Evolutionary conservation across 2,888 invertebrate species (phyloP).

Genomic region (Dichetophora obliterata): DNA sequence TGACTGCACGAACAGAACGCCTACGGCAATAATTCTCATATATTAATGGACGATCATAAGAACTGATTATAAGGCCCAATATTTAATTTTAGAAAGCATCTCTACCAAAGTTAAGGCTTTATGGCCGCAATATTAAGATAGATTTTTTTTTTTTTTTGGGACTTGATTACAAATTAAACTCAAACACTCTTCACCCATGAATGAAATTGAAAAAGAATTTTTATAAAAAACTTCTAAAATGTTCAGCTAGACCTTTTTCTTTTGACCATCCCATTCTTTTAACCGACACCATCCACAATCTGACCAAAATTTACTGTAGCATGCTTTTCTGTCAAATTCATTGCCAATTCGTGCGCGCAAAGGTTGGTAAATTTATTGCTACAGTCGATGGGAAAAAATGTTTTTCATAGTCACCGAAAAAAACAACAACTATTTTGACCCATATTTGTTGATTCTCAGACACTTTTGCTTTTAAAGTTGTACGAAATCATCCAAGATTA

Average conservation of each 20-base stretch:
- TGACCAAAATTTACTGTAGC: not conserved
- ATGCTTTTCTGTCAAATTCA: slow-evolving; percentile 24
- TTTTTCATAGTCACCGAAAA: slow-evolving; percentile 19
- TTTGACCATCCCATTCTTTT: not conserved
- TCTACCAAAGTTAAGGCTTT: too few species aligned
- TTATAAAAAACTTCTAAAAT: not conserved
- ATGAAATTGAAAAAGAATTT: not conserved
- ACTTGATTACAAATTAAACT: too few species aligned
- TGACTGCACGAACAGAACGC: too few species aligned
- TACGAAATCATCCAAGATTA: slow-evolving; percentile 19
- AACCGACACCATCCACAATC: not conserved
- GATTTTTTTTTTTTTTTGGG: not conserved
- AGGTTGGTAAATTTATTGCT: slow-evolving; percentile 37
- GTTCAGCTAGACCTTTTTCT: not conserved
- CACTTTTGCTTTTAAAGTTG: slow-evolving; percentile 49
- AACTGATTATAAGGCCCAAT: too few species aligned
- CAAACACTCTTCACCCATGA: too few species aligned
- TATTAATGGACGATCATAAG: too few species aligned
- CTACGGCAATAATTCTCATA: too few species aligned
- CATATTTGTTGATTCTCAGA: slow-evolving; percentile 28
- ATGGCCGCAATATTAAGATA: too few species aligned
- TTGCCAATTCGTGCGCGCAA: slow-evolving; percentile 38
- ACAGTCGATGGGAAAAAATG: slow-evolving; percentile 32
- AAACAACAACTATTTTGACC: slow-evolving; percentile 30
- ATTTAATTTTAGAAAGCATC: too few species aligned